phyloP scores from a whole-genome alignment of 2,797 vertebrate genomes.

The Neosilurus mollespiculum region DNA sequence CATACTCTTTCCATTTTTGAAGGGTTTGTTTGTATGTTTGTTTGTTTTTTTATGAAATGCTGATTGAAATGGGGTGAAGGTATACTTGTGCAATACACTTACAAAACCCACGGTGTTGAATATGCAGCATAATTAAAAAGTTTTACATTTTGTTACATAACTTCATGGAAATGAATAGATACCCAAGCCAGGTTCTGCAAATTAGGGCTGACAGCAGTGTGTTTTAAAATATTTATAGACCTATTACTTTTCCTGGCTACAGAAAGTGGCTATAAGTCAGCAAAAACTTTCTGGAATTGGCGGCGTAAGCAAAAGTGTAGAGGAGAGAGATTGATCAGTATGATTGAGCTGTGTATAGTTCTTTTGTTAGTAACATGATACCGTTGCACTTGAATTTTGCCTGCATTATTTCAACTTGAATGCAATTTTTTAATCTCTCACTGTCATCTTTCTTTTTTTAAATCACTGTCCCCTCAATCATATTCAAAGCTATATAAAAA shows the following conservation, averaged over 20 bases:
- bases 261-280: background rate
- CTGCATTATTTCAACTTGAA: background rate
- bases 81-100: background rate
- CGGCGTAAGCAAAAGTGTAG: background rate
- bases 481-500: conserved; percentile 32
- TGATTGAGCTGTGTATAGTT: background rate
- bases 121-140: background rate
- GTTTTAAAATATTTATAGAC: conserved; percentile 1
- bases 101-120: background rate
- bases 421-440: background rate
- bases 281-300: background rate
- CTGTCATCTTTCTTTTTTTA: background rate
- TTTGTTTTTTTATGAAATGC: background rate
- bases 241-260: background rate
- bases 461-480: background rate
- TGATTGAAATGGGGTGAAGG: background rate
- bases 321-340: background rate
- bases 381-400: background rate
- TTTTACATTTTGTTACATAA: conserved; percentile 3
- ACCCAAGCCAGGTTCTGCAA: background rate
- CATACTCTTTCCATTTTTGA: background rate
- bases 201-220: background rate
- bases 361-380: conserved; percentile 8
- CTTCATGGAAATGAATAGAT: background rate
- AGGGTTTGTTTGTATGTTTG: background rate